These are phyloP conservation scores for Petrocephalus schoutedeni DNA, from an alignment of 2,797 vertebrate species.

Conservation along the genomic window DNA sequence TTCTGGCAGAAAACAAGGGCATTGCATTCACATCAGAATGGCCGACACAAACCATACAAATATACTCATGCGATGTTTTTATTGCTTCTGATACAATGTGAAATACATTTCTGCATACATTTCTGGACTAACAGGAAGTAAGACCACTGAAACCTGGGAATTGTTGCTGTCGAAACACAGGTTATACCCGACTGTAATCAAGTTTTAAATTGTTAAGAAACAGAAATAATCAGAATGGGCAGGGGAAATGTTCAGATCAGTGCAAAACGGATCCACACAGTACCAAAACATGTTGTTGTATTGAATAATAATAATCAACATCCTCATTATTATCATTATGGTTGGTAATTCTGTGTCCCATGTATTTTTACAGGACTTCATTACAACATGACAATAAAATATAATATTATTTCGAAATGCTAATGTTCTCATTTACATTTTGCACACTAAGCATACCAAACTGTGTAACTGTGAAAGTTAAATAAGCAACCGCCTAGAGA, in stretches of 20 bases:
- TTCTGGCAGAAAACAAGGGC: slow-evolving; percentile 11
- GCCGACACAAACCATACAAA: slow-evolving; percentile 7
- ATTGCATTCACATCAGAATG: background rate
- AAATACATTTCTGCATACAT: background rate
- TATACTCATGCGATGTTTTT: background rate
- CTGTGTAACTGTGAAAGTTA: background rate
- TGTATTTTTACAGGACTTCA: background rate
- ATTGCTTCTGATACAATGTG: background rate
- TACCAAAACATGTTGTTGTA: background rate
- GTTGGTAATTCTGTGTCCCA: background rate
- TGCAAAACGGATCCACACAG: background rate
- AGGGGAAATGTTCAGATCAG: background rate
- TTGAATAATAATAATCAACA: background rate
- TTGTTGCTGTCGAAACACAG: background rate
- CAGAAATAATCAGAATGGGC: background rate
- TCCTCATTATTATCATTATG: background rate
- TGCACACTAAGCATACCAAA: background rate
- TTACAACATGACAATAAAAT: background rate
- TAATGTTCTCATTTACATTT: background rate
- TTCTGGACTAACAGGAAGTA: background rate
- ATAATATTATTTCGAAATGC: background rate
- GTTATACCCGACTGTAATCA: background rate
- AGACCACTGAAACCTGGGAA: background rate
- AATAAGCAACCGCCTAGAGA: background rate
- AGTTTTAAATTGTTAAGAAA: background rate